These are phyloP conservation scores for Stigmatopora nigra DNA, from an alignment of 2,113 vertebrate genomes.

Conservation along the genomic window DNA sequence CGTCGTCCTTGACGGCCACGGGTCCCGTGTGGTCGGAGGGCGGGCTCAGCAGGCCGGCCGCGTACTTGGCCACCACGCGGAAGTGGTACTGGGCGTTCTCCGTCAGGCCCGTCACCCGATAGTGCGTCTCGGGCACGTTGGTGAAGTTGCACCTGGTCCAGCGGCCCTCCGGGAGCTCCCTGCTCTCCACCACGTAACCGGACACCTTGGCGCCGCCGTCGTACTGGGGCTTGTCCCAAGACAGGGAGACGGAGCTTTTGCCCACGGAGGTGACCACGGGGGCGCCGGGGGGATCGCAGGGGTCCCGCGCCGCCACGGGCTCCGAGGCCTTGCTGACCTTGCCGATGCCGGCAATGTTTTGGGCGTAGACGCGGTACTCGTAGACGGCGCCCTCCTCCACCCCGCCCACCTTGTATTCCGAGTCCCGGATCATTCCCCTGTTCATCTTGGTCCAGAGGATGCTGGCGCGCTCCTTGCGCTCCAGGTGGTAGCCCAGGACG, in stretches of 20 bases:
- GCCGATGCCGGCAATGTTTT: constrained; percentile 95
- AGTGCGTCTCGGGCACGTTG: constrained; percentile 89
- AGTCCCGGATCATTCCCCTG: constrained; percentile 83
- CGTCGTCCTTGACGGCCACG: constrained; percentile 87
- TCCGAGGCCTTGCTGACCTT: constrained; percentile 94
- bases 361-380: constrained; percentile 92
- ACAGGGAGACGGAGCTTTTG: constrained; percentile 87
- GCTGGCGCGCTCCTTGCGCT: constrained; percentile 89
- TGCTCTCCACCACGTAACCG: constrained; percentile 86
- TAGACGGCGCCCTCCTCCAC: constrained; percentile 90
- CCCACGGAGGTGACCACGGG: constrained; percentile 86
- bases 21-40: constrained; percentile 90
- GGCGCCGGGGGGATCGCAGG: constrained; percentile 93
- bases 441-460: constrained; percentile 97
- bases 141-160: constrained; percentile 98
- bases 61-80: constrained; percentile 90
- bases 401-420: constrained; percentile 87
- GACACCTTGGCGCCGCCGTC: constrained; percentile 95
- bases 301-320: constrained; percentile 89
- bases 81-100: constrained; percentile 92
- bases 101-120: constrained; percentile 86
- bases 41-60: constrained; percentile 86
- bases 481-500: constrained; percentile 91
- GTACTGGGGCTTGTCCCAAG: constrained; percentile 94
- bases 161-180: constrained; percentile 88